phyloP scores from a whole-genome alignment of 2,888 invertebrate genomes.

The Ommatoiulus sabulosus region DNA sequence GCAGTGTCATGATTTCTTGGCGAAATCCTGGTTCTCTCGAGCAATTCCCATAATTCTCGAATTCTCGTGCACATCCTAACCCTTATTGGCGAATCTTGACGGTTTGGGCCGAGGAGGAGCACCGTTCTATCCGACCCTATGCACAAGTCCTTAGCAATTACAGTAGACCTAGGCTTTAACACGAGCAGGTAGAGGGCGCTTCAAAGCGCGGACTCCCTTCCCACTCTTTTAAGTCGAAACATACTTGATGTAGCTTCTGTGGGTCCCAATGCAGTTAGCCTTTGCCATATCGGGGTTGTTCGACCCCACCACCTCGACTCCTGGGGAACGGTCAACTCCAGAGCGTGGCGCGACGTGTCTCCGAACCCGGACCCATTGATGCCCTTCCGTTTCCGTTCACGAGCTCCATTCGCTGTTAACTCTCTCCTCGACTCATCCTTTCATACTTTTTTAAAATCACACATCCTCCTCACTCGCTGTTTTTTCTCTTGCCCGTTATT shows the following conservation, averaged over 20 bases:
- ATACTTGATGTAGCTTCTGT: background rate
- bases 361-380: background rate
- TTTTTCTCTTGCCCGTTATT: constrained; percentile 10
- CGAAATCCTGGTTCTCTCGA: no score
- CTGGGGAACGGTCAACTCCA: background rate
- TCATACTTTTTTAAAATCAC: constrained; percentile 34
- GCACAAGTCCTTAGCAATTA: constrained; percentile 14
- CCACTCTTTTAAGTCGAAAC: background rate
- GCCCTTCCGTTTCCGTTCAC: constrained; percentile 12
- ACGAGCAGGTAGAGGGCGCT: background rate
- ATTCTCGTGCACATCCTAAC: no score
- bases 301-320: background rate
- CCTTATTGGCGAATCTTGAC: background rate
- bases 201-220: background rate
- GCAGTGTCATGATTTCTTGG: no score
- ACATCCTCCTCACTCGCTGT: constrained; percentile 34
- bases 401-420: background rate
- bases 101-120: background rate
- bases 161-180: background rate
- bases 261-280: constrained; percentile 16
- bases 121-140: background rate
- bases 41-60: no score
- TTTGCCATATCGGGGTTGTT: constrained; percentile 7
- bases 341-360: background rate
- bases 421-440: constrained; percentile 21